Conservation (phyloP, 2,113 vertebrate genomes). For the Octodon degus region DNA sequence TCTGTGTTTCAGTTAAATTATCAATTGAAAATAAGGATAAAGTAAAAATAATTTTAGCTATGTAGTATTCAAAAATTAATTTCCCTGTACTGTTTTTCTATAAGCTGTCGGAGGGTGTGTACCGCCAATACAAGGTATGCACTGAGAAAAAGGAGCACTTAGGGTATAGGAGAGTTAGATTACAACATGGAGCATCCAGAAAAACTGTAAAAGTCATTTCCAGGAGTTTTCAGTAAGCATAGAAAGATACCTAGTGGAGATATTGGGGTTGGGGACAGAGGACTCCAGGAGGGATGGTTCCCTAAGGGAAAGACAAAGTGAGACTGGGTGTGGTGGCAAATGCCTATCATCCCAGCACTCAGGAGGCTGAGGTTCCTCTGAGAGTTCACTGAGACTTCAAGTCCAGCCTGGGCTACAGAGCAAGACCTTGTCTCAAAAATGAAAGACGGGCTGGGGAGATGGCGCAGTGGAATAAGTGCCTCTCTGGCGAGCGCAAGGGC, state of each 20-base stretch:
- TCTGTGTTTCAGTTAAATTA: neutral
- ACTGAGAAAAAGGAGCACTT: neutral
- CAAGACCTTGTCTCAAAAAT: neutral
- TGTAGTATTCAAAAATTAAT: neutral
- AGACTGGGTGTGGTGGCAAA: neutral
- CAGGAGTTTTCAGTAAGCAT: neutral
- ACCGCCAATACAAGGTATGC: neutral
- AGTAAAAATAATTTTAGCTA: neutral
- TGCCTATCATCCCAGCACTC: neutral
- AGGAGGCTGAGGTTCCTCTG: neutral
- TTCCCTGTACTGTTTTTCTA: neutral
- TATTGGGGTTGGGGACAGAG: neutral
- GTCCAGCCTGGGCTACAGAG: neutral
- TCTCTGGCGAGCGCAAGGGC: no score
- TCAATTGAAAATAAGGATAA: neutral
- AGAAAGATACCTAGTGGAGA: neutral
- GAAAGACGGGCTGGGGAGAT: neutral
- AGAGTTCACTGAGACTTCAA: neutral
- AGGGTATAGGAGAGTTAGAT: neutral
- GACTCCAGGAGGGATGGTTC: neutral
- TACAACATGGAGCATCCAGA: neutral
- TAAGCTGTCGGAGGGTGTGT: neutral
- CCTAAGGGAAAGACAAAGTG: neutral
- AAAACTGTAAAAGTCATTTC: neutral
- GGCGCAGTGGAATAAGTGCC: no score